Conservation (phyloP, 2,888 invertebrate genomes). For the Coremacera marginata region DNA sequence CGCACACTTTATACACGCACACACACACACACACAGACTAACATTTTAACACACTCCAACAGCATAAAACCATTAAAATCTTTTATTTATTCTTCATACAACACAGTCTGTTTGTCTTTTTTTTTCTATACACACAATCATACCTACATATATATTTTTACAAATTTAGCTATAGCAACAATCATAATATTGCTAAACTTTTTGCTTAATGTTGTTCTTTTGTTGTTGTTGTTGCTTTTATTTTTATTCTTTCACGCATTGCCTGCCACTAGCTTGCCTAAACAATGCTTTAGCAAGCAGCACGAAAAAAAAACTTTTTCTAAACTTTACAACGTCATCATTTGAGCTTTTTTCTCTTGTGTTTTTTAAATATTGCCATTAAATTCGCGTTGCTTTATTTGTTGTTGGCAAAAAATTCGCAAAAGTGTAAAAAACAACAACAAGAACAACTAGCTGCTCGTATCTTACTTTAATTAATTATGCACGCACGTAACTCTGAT, state of each 20-base stretch:
- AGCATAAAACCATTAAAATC: slow-evolving; percentile 18
- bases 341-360: not conserved
- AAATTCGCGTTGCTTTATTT: not conserved
- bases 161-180: slow-evolving; percentile 9
- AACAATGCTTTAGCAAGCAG: not conserved
- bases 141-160: slow-evolving; percentile 6
- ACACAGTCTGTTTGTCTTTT: not conserved
- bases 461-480: slow-evolving; percentile 12
- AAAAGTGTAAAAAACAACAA: not conserved
- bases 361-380: not conserved
- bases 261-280: not conserved
- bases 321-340: slow-evolving; percentile 18
- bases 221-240: too few species aligned
- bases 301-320: not conserved
- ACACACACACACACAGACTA: not conserved
- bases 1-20: not conserved
- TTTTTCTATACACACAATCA: not conserved
- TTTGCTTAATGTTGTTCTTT: too few species aligned
- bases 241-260: too few species aligned
- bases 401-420: not conserved
- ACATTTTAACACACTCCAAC: not conserved
- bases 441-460: not conserved
- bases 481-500: not conserved
- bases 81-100: slow-evolving; percentile 16
- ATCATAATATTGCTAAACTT: not conserved